A percentile compares a stretch with the other conserved stretches of the same genome.
Evolutionary conservation across 2,113 vertebrate species (phyloP).

Genomic region (Perccottus glenii): DNA sequence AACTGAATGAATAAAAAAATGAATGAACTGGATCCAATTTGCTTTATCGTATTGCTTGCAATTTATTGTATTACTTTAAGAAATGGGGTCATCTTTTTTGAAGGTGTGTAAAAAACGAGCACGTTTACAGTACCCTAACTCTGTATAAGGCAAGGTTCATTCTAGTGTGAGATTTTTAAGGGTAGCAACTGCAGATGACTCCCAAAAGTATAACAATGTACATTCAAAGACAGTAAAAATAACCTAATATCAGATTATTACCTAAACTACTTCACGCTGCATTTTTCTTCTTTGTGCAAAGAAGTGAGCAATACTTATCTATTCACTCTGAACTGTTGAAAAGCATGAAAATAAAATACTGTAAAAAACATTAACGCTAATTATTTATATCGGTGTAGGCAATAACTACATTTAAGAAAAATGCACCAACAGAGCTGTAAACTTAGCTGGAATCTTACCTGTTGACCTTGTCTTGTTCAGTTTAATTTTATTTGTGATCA

Average conservation of each 20-base stretch:
- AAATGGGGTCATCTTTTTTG: neutral
- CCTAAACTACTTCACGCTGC: no score
- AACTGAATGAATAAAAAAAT: conserved; percentile 16
- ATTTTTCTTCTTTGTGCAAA: no score
- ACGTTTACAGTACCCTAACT: no score
- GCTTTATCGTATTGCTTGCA: conserved; percentile 3
- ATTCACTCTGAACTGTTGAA: no score
- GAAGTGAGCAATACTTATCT: no score
- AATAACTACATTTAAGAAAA: neutral
- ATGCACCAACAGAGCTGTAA: conserved; percentile 10
- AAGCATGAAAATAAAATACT: neutral
- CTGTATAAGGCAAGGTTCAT: neutral
- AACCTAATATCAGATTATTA: no score
- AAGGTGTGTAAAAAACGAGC: neutral
- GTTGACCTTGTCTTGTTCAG: conserved; percentile 47
- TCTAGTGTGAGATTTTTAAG: no score
- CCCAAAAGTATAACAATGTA: no score
- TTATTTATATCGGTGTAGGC: neutral
- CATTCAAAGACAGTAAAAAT: no score
- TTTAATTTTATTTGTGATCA: conserved; percentile 48
- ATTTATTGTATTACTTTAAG: neutral
- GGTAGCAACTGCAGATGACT: no score
- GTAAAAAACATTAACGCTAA: neutral
- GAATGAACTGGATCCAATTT: conserved; percentile 18
- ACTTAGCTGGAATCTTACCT: conserved; percentile 32